phyloP scores from a whole-genome alignment of 2,888 invertebrate species.

The Tenthredo mesomela region DNA sequence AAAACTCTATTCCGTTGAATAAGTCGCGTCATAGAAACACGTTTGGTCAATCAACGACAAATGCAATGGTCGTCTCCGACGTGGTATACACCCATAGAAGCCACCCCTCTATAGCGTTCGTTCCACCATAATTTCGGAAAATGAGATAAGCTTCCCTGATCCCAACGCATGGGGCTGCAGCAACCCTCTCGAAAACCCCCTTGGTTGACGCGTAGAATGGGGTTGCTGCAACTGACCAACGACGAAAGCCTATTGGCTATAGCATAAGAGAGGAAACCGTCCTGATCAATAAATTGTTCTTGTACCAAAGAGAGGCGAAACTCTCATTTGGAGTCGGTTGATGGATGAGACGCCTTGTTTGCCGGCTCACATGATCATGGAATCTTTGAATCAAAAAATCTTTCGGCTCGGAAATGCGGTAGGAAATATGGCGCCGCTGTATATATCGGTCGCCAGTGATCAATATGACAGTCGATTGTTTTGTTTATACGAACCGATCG shows the following conservation, averaged over 20 bases:
- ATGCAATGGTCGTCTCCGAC: slow-evolving; percentile 64
- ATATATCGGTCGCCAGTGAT: background rate
- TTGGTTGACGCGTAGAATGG: slow-evolving; percentile 59
- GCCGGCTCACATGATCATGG: slow-evolving; percentile 1
- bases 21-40: slow-evolving; percentile 28
- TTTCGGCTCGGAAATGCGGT: background rate
- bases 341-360: slow-evolving; percentile 50
- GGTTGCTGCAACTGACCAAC: slow-evolving; percentile 62
- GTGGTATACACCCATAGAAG: slow-evolving; percentile 11
- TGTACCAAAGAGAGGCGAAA: slow-evolving; percentile 55
- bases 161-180: slow-evolving; percentile 58
- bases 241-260: slow-evolving; percentile 68
- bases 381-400: slow-evolving; percentile 43
- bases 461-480: slow-evolving; percentile 29
- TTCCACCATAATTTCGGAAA: slow-evolving; percentile 74
- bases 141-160: slow-evolving; percentile 72
- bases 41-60: slow-evolving; percentile 42
- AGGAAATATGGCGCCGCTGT: slow-evolving; percentile 22
- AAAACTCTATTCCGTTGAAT: slow-evolving; percentile 10
- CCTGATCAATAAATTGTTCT: slow-evolving; percentile 76
- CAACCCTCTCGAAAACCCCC: slow-evolving; percentile 60
- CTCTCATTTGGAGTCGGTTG: slow-evolving; percentile 53
- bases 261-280: slow-evolving; percentile 55
- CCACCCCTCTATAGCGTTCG: slow-evolving; percentile 66
- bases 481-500: slow-evolving; percentile 13